These are phyloP conservation scores for Scarus forsteni DNA, from an alignment of 2,797 vertebrate genomes.

Conservation along the genomic window DNA sequence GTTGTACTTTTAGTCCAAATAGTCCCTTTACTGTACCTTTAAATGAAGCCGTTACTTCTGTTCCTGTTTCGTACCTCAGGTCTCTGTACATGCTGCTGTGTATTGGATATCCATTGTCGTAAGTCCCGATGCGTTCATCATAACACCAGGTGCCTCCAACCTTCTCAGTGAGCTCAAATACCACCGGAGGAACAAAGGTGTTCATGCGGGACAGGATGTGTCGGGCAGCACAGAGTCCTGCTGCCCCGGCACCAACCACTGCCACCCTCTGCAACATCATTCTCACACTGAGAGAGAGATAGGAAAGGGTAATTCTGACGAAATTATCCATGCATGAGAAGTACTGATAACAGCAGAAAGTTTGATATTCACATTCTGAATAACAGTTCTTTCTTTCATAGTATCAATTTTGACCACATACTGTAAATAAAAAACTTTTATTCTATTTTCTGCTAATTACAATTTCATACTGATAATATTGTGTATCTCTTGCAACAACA, in stretches of 20 bases:
- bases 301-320: background rate
- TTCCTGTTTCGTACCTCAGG: slow-evolving; percentile 74
- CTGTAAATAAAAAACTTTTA: no score
- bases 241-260: slow-evolving; percentile 84
- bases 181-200: slow-evolving; percentile 77
- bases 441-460: no score
- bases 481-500: no score
- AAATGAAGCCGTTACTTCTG: no score
- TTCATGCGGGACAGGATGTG: slow-evolving; percentile 78
- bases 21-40: no score
- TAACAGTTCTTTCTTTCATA: no score
- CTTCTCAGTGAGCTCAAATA: slow-evolving; percentile 77
- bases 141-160: slow-evolving; percentile 89
- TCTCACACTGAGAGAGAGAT: background rate
- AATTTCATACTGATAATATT: no score
- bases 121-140: slow-evolving; percentile 61
- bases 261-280: slow-evolving; percentile 74
- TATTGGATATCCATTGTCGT: slow-evolving; percentile 46
- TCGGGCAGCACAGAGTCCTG: slow-evolving; percentile 84
- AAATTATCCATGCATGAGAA: no score
- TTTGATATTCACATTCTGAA: background rate
- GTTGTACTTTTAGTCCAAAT: no score
- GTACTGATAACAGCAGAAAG: background rate
- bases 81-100: slow-evolving; percentile 88
- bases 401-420: no score